A percentile compares a stretch with the other conserved stretches of the same genome.
Evolutionary conservation across 92 coral and sea anemone genomes (phyloP).

Genomic region (Porites cylindrica): DNA sequence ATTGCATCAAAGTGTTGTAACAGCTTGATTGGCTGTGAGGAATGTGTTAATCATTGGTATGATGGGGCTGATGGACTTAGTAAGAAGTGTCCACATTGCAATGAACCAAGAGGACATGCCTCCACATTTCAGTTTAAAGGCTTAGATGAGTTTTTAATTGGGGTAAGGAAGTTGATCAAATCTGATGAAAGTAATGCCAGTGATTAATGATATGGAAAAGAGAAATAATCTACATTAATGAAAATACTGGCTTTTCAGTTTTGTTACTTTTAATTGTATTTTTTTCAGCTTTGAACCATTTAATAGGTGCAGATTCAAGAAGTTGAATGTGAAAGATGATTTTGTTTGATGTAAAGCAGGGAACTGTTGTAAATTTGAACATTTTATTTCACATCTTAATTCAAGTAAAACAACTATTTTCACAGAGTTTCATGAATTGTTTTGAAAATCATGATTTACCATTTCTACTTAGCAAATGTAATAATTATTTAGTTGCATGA

Average conservation of each 20-base stretch:
- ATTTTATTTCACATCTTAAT: no score
- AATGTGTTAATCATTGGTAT: constrained; percentile 75
- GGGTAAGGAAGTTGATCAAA: constrained; percentile 31
- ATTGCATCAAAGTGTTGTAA: constrained; percentile 73
- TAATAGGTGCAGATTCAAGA: no score
- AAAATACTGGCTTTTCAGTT: no score
- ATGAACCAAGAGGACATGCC: constrained; percentile 78
- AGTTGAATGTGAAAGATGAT: no score
- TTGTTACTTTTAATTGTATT: no score
- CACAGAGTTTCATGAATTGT: neutral
- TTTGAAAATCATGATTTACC: neutral
- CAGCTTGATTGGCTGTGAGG: constrained; percentile 73
- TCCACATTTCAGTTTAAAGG: constrained; percentile 66
- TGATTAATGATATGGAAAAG: neutral
- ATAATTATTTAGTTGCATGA: neutral
- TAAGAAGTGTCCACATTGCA: constrained; percentile 75
- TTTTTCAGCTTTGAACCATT: no score
- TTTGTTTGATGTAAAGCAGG: no score
- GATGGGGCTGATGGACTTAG: constrained; percentile 67
- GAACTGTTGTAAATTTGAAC: no score
- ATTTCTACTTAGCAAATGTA: neutral
- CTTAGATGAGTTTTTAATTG: constrained; percentile 65
- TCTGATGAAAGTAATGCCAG: constrained; percentile 10
- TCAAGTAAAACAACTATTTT: no score
- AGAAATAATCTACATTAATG: no score